Evolutionary conservation across 2,797 vertebrate species (phyloP).

Genomic region (Neostethus bicornis): DNA sequence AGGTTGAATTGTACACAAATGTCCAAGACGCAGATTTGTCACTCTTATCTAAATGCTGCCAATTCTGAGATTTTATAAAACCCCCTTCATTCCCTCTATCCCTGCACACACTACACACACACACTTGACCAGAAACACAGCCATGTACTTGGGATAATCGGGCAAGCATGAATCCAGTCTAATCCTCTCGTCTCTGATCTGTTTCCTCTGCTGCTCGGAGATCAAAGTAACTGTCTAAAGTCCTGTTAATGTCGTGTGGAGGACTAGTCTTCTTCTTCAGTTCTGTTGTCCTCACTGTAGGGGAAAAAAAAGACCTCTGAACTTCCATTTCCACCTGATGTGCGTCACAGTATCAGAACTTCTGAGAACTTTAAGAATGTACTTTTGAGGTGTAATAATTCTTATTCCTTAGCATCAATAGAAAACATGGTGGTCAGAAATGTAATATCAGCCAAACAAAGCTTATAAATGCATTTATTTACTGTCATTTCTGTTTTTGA

Average conservation of each 20-base stretch:
- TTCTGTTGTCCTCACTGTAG: not conserved
- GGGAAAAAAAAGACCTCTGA: not conserved
- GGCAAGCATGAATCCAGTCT: slow-evolving; percentile 19
- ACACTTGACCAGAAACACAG: not conserved
- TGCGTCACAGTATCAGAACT: not conserved
- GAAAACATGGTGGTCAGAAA: too few relatives aligned
- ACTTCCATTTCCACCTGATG: not conserved
- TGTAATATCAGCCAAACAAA: too few relatives aligned
- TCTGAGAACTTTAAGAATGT: not conserved
- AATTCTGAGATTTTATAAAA: slow-evolving; percentile 24
- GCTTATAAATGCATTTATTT: too few relatives aligned
- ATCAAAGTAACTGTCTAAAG: not conserved
- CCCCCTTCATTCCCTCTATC: too few relatives aligned
- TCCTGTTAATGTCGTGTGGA: not conserved
- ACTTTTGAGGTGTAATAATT: not conserved
- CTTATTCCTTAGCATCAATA: too few relatives aligned
- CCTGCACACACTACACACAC: not conserved
- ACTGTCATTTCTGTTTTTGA: too few relatives aligned
- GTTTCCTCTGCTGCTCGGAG: slow-evolving; percentile 3
- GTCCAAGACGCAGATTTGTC: not conserved
- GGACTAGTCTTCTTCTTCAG: not conserved
- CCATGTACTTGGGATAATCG: slow-evolving; percentile 27
- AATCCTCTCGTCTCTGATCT: slow-evolving; percentile 34
- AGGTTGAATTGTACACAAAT: slow-evolving; percentile 6
- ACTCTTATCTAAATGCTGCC: slow-evolving; percentile 9